phyloP scores from a whole-genome alignment of 2,797 vertebrate species.

The Phataginus tricuspis region DNA sequence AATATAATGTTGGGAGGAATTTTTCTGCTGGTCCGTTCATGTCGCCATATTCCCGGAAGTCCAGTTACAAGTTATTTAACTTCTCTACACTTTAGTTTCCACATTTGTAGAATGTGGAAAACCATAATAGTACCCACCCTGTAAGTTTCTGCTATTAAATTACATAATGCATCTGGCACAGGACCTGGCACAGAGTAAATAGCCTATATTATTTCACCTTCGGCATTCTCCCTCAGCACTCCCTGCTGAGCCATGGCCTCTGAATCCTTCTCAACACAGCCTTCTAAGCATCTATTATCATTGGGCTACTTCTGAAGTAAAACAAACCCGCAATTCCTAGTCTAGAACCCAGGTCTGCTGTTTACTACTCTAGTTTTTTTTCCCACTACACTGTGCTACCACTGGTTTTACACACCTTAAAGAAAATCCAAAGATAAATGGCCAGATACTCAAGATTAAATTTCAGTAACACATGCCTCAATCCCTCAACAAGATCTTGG shows the following conservation, averaged over 20 bases:
- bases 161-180: not conserved
- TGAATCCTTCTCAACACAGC: conserved; percentile 10
- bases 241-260: not conserved
- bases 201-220: not conserved
- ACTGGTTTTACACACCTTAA: conserved; percentile 20
- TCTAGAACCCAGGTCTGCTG: not conserved
- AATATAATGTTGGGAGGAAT: too few relatives aligned
- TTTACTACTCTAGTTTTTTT: not conserved
- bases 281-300: not conserved
- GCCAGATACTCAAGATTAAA: conserved; percentile 45
- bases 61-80: conserved; percentile 43
- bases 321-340: conserved; percentile 13
- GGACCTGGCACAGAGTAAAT: not conserved
- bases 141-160: not conserved
- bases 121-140: not conserved
- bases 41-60: too few relatives aligned
- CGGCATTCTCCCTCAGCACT: not conserved
- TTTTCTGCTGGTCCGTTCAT: too few relatives aligned
- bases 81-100: conserved; percentile 26
- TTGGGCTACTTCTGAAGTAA: conserved; percentile 26
- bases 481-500: conserved; percentile 23
- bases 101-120: conserved; percentile 11
- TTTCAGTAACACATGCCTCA: conserved; percentile 31
- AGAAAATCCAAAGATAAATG: not conserved
- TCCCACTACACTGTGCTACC: not conserved